phyloP scores from a whole-genome alignment of 2,888 invertebrate genomes.

The Ennomos fuscantarius region DNA sequence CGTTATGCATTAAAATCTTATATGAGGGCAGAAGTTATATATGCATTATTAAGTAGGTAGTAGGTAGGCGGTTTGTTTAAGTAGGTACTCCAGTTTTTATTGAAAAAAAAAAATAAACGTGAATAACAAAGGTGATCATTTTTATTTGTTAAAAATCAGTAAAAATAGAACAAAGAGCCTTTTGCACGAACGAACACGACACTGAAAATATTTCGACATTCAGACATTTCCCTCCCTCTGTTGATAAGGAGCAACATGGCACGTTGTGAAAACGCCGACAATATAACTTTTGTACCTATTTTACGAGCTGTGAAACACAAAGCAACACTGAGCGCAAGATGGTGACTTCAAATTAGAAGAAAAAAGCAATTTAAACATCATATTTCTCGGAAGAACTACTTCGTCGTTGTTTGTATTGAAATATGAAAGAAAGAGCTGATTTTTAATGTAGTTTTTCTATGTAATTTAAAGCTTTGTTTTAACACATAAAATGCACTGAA shows the following conservation, averaged over 20 bases:
- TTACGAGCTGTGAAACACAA: constrained; percentile 29
- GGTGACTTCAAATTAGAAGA: constrained; percentile 37
- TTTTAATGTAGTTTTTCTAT: too few relatives aligned
- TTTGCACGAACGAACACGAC: constrained; percentile 4
- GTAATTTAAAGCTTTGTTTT: too few relatives aligned
- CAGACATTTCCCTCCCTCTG: constrained; percentile 30
- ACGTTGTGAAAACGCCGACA: constrained; percentile 8
- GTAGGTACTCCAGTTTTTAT: too few relatives aligned
- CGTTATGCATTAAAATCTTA: too few relatives aligned
- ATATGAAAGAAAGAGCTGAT: constrained; percentile 9
- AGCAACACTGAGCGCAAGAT: constrained; percentile 27
- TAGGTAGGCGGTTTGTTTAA: too few relatives aligned
- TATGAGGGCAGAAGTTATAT: too few relatives aligned
- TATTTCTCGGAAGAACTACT: constrained; percentile 32
- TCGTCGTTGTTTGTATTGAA: constrained; percentile 19
- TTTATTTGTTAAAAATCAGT: neutral
- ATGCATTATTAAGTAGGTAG: too few relatives aligned
- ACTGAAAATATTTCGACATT: constrained; percentile 15
- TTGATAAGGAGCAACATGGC: constrained; percentile 16
- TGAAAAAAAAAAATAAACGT: too few relatives aligned
- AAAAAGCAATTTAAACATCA: constrained; percentile 33
- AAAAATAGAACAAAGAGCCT: neutral
- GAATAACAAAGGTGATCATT: too few relatives aligned
- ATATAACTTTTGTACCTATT: constrained; percentile 23
- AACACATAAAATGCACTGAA: too few relatives aligned